Evolutionary conservation across 2,113 vertebrate species (phyloP).

Genomic region (Meleagris gallopavo): DNA sequence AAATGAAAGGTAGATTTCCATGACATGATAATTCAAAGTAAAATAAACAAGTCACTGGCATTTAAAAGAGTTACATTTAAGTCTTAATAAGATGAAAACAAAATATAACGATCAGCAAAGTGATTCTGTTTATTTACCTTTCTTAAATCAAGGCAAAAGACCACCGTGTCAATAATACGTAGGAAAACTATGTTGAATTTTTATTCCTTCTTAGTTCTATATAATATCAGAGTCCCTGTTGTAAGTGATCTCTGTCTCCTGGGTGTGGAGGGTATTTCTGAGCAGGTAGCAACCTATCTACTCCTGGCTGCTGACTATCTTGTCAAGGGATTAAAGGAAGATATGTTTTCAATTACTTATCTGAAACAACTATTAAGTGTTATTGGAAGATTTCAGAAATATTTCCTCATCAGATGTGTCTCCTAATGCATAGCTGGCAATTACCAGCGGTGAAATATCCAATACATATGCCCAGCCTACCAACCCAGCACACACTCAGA

Average conservation of each 20-base stretch:
- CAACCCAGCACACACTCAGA: background rate
- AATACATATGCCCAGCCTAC: background rate
- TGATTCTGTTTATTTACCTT: background rate
- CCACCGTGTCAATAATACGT: constrained; percentile 6
- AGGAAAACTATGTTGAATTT: background rate
- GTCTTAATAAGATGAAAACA: background rate
- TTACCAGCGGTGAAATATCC: constrained; percentile 35
- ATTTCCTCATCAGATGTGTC: constrained; percentile 15
- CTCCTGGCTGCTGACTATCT: constrained; percentile 33
- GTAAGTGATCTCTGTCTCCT: constrained; percentile 23
- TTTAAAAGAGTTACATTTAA: constrained; percentile 19
- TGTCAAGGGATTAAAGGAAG: background rate
- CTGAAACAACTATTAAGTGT: background rate
- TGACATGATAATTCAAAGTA: constrained; percentile 38
- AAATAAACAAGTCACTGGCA: background rate
- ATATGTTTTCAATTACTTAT: constrained; percentile 52
- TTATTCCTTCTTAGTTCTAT: constrained; percentile 48
- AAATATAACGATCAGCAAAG: background rate
- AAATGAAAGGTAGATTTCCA: background rate
- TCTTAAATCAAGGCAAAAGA: background rate
- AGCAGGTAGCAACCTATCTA: constrained; percentile 28
- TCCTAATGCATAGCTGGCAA: constrained; percentile 14
- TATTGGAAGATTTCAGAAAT: constrained; percentile 1
- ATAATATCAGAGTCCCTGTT: constrained; percentile 14
- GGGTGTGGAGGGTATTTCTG: constrained; percentile 44